Evolutionary conservation across 2,888 invertebrate species (phyloP).

Genomic region (Geotrupes spiniger): DNA sequence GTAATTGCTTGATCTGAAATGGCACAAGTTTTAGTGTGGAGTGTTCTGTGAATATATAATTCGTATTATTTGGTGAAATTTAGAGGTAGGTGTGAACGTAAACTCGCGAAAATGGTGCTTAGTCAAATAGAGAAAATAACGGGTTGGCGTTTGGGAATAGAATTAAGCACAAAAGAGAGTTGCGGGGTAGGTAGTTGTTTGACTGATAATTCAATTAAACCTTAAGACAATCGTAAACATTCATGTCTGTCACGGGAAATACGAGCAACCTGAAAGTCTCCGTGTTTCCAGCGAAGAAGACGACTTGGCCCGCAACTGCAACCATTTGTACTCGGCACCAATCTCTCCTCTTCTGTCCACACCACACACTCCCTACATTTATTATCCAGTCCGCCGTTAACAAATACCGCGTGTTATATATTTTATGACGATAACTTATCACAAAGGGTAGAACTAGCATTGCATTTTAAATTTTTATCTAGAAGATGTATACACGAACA

Average conservation of each 20-base stretch:
- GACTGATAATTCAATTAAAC: conserved; percentile 34
- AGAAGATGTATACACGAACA: too few species aligned
- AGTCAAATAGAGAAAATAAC: background rate
- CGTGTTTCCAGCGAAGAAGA: background rate
- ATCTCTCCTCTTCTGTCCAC: conserved; percentile 5
- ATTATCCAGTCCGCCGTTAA: conserved; percentile 1
- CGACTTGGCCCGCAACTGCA: conserved; percentile 3
- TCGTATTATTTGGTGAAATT: conserved; percentile 3
- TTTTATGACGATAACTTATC: too few species aligned
- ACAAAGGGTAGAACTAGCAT: too few species aligned
- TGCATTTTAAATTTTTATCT: too few species aligned
- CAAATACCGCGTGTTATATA: too few species aligned
- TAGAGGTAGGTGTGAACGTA: conserved; percentile 7
- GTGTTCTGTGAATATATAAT: background rate
- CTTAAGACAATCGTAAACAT: conserved; percentile 33
- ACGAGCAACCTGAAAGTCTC: conserved; percentile 7
- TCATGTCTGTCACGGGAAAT: conserved; percentile 27
- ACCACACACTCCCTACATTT: conserved; percentile 3
- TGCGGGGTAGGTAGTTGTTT: conserved; percentile 23
- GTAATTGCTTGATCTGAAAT: too few species aligned
- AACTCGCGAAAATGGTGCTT: background rate
- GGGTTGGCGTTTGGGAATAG: background rate
- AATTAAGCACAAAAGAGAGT: conserved; percentile 5
- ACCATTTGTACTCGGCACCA: background rate
- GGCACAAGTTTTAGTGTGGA: too few species aligned